Evolutionary conservation across 2,888 invertebrate species (phyloP).

Genomic region (Caenorhabditis zanzibari): DNA sequence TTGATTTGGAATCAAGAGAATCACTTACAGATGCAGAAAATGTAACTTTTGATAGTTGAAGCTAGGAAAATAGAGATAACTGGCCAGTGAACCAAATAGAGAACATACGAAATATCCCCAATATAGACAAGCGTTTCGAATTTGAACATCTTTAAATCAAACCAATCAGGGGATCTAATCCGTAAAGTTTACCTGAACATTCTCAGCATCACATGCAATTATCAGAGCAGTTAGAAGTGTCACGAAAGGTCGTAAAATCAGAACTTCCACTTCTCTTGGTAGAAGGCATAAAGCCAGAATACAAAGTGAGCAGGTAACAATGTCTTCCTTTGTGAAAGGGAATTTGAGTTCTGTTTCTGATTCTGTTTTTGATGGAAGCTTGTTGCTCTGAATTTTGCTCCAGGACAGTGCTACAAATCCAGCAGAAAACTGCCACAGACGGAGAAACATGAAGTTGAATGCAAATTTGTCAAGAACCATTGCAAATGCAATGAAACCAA

Average conservation of each 20-base stretch:
- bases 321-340: conserved; percentile 5
- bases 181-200: conserved; percentile 15
- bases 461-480: conserved; percentile 39
- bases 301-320: conserved; percentile 4
- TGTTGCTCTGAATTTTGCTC: background rate
- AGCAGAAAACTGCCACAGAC: conserved; percentile 60
- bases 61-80: conserved; percentile 34
- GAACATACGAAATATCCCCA: conserved; percentile 28
- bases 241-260: conserved; percentile 27
- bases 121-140: conserved; percentile 14
- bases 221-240: conserved; percentile 35
- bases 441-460: conserved; percentile 56
- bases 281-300: conserved; percentile 26
- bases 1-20: background rate
- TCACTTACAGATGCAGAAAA: conserved; percentile 39
- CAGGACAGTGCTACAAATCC: conserved; percentile 45
- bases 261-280: conserved; percentile 24
- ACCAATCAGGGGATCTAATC: background rate
- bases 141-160: conserved; percentile 15
- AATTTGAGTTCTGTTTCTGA: background rate
- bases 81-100: conserved; percentile 49
- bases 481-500: conserved; percentile 22
- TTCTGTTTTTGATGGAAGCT: background rate
- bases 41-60: conserved; percentile 12
- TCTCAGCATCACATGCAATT: conserved; percentile 20